Conservation (phyloP, 53 echinoderm and acorn worm genomes). For the Zoroaster sp. region DNA sequence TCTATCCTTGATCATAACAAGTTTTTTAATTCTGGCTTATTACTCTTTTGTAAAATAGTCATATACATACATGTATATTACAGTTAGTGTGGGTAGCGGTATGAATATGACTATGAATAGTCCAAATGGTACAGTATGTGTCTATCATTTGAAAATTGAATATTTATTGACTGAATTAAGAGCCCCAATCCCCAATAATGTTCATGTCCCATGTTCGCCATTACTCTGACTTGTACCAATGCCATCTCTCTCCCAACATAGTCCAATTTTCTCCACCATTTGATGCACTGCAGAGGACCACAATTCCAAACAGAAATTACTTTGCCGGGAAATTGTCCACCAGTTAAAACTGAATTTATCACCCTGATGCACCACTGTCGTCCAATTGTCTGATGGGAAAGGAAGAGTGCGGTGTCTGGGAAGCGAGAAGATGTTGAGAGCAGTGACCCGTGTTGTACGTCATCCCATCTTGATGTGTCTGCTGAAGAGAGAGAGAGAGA, state of each 20-base stretch:
- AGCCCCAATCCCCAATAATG: neutral
- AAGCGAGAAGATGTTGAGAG: conserved; percentile 17
- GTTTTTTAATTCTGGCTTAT: too few relatives aligned
- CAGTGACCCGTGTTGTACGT: conserved; percentile 24
- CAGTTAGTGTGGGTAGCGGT: too few relatives aligned
- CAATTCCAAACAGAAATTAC: conserved; percentile 22
- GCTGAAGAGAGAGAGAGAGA: neutral
- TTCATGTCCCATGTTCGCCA: neutral
- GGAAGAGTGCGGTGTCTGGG: neutral
- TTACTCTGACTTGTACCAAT: neutral
- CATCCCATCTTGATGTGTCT: neutral
- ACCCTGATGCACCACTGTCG: conserved; percentile 14
- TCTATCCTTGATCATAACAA: too few relatives aligned
- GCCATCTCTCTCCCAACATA: neutral
- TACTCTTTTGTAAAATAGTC: too few relatives aligned
- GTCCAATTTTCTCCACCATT: conserved; percentile 11
- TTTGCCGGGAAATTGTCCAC: conserved; percentile 28
- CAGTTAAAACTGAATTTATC: conserved; percentile 51
- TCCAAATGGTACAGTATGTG: too few relatives aligned
- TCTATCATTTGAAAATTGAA: neutral
- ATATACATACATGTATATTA: too few relatives aligned
- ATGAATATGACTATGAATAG: too few relatives aligned
- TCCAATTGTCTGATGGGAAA: conserved; percentile 41
- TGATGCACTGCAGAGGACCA: neutral
- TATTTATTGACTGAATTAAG: neutral